Conservation (phyloP, 2,113 vertebrate species). For the Carassius auratus region DNA sequence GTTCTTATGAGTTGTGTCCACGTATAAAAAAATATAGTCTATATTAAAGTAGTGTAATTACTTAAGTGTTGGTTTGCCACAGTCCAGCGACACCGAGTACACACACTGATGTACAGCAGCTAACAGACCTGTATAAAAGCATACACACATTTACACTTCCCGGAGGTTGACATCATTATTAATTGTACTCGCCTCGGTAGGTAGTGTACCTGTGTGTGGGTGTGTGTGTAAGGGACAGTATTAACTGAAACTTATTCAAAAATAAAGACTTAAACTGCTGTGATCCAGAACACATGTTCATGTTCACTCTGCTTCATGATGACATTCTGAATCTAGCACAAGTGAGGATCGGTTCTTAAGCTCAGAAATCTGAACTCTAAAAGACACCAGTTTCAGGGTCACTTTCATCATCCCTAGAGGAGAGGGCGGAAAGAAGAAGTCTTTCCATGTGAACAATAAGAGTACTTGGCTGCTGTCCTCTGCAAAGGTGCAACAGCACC, state of each 20-base stretch:
- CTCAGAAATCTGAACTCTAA: background rate
- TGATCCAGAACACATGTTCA: constrained; percentile 44
- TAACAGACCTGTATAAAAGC: constrained; percentile 37
- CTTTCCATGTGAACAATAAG: constrained; percentile 13
- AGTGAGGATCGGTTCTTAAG: constrained; percentile 27
- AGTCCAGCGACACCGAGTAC: constrained; percentile 64
- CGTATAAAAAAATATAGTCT: constrained; percentile 73
- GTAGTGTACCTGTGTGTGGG: constrained; percentile 38
- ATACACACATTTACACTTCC: constrained; percentile 34
- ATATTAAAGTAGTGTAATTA: constrained; percentile 74
- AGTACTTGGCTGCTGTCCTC: background rate
- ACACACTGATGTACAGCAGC: constrained; percentile 50
- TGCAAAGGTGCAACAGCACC: background rate
- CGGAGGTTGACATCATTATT: constrained; percentile 58
- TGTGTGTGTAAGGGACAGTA: constrained; percentile 21
- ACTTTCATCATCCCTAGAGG: constrained; percentile 2
- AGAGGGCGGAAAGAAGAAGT: constrained; percentile 3
- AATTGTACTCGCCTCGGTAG: constrained; percentile 67
- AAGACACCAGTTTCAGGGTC: constrained; percentile 25
- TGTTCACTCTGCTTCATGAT: constrained; percentile 25
- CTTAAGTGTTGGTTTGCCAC: constrained; percentile 71
- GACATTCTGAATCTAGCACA: constrained; percentile 42
- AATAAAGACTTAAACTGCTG: constrained; percentile 44
- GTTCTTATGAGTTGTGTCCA: constrained; percentile 80
- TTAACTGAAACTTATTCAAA: constrained; percentile 32